phyloP scores from a whole-genome alignment of 2,888 invertebrate species.

The Pyrocoelia pectoralis region DNA sequence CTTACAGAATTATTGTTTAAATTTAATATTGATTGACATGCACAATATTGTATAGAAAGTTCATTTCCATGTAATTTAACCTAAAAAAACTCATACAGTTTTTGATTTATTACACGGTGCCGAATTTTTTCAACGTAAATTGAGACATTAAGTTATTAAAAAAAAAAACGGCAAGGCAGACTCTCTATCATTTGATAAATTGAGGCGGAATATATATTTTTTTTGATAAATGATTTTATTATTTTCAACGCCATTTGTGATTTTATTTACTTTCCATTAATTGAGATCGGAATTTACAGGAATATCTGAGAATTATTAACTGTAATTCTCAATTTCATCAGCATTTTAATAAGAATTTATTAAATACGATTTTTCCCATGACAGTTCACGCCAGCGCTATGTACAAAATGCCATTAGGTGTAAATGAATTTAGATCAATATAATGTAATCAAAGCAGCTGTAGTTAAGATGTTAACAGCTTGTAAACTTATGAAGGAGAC shows the following conservation, averaged over 20 bases:
- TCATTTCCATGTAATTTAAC: neutral
- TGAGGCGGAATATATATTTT: neutral
- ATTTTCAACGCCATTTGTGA: too few species aligned
- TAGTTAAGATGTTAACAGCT: conserved; percentile 9
- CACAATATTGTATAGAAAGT: conserved; percentile 4
- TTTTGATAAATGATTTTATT: too few species aligned
- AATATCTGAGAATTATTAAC: neutral
- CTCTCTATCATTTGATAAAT: neutral
- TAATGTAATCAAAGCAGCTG: conserved; percentile 9
- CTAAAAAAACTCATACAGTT: neutral
- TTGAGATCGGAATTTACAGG: neutral
- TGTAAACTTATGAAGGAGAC: conserved; percentile 1
- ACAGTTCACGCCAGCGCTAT: neutral
- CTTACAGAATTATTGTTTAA: neutral
- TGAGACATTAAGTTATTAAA: neutral
- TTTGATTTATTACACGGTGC: neutral
- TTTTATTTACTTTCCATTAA: neutral
- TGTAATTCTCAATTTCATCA: neutral
- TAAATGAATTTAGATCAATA: conserved; percentile 10
- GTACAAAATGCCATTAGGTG: neutral
- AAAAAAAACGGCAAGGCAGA: neutral
- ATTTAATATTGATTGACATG: conserved; percentile 6
- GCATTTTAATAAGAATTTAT: neutral
- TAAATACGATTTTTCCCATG: neutral
- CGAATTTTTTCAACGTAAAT: neutral